Conservation (phyloP, 2,888 invertebrate genomes). For the Diaphora mendica region DNA sequence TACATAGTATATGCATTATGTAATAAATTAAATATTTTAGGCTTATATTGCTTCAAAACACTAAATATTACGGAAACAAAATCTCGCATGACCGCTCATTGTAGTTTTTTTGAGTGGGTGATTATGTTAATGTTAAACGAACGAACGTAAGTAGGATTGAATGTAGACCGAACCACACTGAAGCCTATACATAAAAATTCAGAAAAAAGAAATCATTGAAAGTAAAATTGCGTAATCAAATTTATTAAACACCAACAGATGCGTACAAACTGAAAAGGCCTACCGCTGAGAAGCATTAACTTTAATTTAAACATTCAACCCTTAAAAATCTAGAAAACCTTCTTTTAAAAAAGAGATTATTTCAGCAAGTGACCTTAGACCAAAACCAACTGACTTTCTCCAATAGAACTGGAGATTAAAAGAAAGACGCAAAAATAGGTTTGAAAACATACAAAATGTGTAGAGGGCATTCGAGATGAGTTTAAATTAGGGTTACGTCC, state of each 20-base stretch:
- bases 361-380: too few species aligned
- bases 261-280: background rate
- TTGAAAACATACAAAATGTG: background rate
- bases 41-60: background rate
- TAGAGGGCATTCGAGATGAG: background rate
- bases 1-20: conserved; percentile 11
- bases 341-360: too few species aligned
- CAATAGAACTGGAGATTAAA: too few species aligned
- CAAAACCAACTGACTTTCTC: background rate
- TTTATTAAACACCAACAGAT: background rate
- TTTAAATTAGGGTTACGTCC: background rate
- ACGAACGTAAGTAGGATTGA: background rate
- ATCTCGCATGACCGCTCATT: background rate
- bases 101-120: background rate
- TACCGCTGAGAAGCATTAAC: background rate
- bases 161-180: background rate
- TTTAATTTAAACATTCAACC: background rate
- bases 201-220: background rate
- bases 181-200: background rate
- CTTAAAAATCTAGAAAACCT: background rate
- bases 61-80: conserved; percentile 10
- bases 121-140: background rate
- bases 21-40: conserved; percentile 22
- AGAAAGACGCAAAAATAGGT: background rate
- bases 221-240: background rate